phyloP scores from a whole-genome alignment of 2,797 vertebrate genomes.

The Rhinogobio ventralis region DNA sequence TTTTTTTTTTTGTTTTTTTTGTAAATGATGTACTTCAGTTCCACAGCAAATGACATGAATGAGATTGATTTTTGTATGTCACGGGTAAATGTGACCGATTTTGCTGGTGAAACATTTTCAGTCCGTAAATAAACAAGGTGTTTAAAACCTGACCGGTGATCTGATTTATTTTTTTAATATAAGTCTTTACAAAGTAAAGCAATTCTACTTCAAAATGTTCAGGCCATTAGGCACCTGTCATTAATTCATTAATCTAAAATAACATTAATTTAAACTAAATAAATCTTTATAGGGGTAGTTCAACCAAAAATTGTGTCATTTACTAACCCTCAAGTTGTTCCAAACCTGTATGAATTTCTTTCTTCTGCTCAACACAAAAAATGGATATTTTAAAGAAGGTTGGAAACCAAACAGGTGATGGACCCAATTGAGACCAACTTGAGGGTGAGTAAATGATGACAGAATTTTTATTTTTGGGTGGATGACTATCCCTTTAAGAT shows the following conservation, averaged over 20 bases:
- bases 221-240: too few relatives aligned
- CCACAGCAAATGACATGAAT: constrained; percentile 57
- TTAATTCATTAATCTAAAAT: background rate
- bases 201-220: background rate
- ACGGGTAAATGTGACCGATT: constrained; percentile 55
- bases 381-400: too few relatives aligned
- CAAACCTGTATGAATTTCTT: too few relatives aligned
- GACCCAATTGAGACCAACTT: too few relatives aligned
- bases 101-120: constrained; percentile 53
- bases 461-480: too few relatives aligned
- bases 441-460: too few relatives aligned
- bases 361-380: too few relatives aligned
- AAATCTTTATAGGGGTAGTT: too few relatives aligned
- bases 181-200: background rate
- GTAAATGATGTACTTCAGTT: constrained; percentile 61
- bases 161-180: background rate
- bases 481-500: too few relatives aligned
- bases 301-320: too few relatives aligned
- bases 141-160: constrained; percentile 26
- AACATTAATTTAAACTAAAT: background rate
- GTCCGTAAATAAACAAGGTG: constrained; percentile 50
- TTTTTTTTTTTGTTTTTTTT: constrained; percentile 67
- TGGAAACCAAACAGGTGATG: too few relatives aligned
- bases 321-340: too few relatives aligned
- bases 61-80: constrained; percentile 69